Conservation (phyloP, 2,888 invertebrate species). For the Hemicrepidius hirtus region DNA sequence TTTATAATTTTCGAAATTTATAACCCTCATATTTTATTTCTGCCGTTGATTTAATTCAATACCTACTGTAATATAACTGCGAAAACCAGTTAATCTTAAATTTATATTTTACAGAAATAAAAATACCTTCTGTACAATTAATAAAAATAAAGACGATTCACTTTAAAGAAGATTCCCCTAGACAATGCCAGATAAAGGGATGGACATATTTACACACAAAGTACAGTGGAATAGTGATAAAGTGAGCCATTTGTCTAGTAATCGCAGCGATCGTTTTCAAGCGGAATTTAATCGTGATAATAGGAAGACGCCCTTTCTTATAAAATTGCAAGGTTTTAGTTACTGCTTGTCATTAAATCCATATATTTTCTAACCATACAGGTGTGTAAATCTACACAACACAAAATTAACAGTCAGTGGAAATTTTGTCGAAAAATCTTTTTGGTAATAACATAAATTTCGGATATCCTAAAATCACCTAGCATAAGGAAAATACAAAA, state of each 20-base stretch:
- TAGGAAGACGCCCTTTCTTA: constrained; percentile 20
- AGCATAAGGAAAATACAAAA: too few species aligned
- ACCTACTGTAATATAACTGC: not conserved
- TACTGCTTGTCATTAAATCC: not conserved
- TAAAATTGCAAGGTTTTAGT: not conserved
- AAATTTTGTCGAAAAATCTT: too few species aligned
- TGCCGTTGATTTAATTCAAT: not conserved
- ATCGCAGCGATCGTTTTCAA: constrained; percentile 32
- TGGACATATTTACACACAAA: constrained; percentile 34
- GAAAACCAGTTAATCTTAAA: not conserved
- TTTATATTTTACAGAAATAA: too few species aligned
- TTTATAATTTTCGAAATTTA: constrained; percentile 21
- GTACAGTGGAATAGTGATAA: constrained; percentile 33
- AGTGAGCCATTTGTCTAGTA: constrained; percentile 35
- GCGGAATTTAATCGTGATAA: constrained; percentile 34
- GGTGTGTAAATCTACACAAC: too few species aligned
- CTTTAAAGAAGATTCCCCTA: not conserved
- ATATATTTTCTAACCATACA: not conserved
- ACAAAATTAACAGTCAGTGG: too few species aligned
- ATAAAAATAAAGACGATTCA: constrained; percentile 13
- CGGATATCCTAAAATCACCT: too few species aligned
- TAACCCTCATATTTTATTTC: not conserved
- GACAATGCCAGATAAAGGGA: constrained; percentile 10
- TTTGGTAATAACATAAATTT: too few species aligned
- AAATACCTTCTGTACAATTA: too few species aligned